Evolutionary conservation across 1,140 invertebrate genomes (phyloP).

Genomic region (Solen grandis): DNA sequence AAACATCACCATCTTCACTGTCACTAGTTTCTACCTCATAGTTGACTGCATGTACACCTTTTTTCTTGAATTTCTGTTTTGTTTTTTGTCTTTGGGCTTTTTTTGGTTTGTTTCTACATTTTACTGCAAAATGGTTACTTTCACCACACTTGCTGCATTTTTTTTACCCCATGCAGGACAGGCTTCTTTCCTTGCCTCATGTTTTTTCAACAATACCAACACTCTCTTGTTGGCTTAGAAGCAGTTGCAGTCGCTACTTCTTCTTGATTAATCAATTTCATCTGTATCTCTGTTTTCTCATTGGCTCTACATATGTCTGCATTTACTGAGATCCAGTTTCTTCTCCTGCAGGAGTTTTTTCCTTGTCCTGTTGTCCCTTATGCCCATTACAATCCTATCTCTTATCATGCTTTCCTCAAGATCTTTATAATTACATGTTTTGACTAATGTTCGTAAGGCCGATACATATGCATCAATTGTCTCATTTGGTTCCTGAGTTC

Average conservation of each 20-base stretch:
- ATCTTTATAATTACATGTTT: neutral
- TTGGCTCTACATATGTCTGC: neutral
- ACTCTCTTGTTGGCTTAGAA: no score
- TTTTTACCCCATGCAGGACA: neutral
- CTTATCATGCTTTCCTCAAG: no score
- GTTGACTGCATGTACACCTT: neutral
- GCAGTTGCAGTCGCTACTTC: neutral
- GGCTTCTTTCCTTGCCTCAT: no score
- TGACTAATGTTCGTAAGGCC: neutral
- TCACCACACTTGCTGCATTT: slow-evolving; percentile 27
- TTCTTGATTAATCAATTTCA: neutral
- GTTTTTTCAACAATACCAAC: no score
- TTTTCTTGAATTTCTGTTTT: neutral
- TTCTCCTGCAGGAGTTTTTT: neutral
- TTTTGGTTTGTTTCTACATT: neutral
- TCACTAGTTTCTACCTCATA: neutral
- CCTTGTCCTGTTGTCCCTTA: neutral
- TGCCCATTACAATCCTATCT: neutral
- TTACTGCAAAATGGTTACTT: slow-evolving; percentile 27
- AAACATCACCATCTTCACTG: neutral
- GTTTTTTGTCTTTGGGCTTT: neutral
- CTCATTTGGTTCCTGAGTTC: neutral
- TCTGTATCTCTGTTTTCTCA: neutral
- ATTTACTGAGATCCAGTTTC: neutral
- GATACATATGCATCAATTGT: neutral